Percentiles rank a stretch among this genome's conserved stretches.
Conservation (phyloP, 2,888 invertebrate genomes). For the Oscheius sp. region DNA sequence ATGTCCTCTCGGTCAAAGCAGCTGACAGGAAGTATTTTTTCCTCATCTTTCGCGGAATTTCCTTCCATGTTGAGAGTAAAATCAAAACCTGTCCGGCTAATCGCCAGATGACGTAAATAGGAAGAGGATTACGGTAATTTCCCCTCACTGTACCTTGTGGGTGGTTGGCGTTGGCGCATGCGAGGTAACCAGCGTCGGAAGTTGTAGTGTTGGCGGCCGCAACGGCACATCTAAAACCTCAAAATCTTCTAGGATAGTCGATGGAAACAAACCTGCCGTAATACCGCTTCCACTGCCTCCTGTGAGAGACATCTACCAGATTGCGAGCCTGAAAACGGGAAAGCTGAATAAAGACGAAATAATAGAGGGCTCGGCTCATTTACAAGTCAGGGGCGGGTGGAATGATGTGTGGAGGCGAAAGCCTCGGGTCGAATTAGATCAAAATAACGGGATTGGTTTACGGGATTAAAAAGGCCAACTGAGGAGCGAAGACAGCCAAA, state of each 20-base stretch:
- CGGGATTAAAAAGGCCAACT: too few relatives aligned
- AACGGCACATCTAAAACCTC: slow-evolving; percentile 10
- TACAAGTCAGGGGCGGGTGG: too few relatives aligned
- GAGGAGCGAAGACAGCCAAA: too few relatives aligned
- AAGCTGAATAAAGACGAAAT: too few relatives aligned
- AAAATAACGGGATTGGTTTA: too few relatives aligned
- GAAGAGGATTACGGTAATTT: slow-evolving; percentile 6
- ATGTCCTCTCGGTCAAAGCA: background rate
- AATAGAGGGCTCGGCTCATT: too few relatives aligned
- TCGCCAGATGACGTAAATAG: slow-evolving; percentile 2
- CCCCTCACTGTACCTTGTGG: background rate
- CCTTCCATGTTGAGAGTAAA: background rate
- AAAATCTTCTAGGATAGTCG: background rate
- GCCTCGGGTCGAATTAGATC: too few relatives aligned
- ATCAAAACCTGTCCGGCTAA: background rate
- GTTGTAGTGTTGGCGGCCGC: slow-evolving; percentile 15
- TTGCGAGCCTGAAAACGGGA: too few relatives aligned
- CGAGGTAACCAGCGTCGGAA: slow-evolving; percentile 7
- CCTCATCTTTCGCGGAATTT: background rate
- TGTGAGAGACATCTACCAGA: too few relatives aligned
- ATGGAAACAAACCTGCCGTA: background rate
- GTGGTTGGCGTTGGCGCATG: background rate
- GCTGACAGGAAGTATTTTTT: background rate
- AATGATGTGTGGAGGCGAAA: too few relatives aligned
- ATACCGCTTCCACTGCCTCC: too few relatives aligned